phyloP scores from a whole-genome alignment of 2,797 vertebrate species.

The Alosa sapidissima region DNA sequence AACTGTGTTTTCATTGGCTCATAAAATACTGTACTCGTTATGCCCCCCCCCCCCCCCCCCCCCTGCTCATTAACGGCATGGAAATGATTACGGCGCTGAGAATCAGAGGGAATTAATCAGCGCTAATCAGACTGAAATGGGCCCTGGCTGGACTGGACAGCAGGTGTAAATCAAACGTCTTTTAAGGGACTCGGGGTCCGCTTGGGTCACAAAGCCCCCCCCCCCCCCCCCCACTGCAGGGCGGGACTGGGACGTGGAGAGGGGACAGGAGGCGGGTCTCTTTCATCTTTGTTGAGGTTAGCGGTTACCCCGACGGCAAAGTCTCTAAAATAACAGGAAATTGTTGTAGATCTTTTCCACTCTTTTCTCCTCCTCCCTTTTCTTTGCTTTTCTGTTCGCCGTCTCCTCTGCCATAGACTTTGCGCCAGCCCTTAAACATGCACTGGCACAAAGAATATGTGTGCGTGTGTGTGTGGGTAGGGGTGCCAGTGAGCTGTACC shows the following conservation, averaged over 20 bases:
- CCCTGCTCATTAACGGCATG: constrained; percentile 11
- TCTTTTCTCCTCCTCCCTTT: background rate
- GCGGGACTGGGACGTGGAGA: background rate
- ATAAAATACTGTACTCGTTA: constrained; percentile 19
- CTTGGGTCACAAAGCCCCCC: background rate
- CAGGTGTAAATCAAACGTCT: constrained; percentile 24
- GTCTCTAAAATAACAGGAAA: constrained; percentile 74
- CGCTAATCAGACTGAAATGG: constrained; percentile 4
- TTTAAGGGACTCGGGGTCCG: background rate
- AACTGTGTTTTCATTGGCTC: constrained; percentile 32
- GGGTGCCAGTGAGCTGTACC: background rate
- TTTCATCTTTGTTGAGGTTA: constrained; percentile 64
- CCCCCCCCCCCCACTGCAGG: background rate
- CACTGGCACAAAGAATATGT: constrained; percentile 52
- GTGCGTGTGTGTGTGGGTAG: background rate
- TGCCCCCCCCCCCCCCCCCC: background rate
- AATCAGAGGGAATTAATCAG: constrained; percentile 18
- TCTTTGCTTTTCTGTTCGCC: background rate
- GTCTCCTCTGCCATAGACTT: constrained; percentile 52
- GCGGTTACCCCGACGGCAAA: constrained; percentile 63
- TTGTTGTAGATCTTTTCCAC: constrained; percentile 57
- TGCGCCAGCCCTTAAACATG: constrained; percentile 57
- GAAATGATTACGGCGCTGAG: background rate
- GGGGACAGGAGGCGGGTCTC: constrained; percentile 41
- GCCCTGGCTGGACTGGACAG: background rate